phyloP scores from a whole-genome alignment of 2,113 vertebrate genomes.

The Nothobranchius furzeri region DNA sequence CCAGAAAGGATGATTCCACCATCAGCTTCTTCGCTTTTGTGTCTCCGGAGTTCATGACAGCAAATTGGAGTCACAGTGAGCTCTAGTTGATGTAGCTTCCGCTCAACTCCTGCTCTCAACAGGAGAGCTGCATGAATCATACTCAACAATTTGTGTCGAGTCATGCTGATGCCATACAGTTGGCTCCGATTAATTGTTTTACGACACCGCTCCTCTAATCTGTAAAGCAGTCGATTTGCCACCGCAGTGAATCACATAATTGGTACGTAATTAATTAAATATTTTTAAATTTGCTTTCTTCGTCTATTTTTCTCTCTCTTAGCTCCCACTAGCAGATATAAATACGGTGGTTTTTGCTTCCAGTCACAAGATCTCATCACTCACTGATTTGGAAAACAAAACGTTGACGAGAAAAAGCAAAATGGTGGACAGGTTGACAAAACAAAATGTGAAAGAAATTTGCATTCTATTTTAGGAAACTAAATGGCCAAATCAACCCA shows the following conservation, averaged over 20 bases:
- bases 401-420: neutral
- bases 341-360: neutral
- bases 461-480: too few relatives aligned
- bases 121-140: conserved; percentile 6
- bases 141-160: conserved; percentile 2
- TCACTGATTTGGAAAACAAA: neutral
- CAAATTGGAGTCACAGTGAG: conserved; percentile 37
- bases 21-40: conserved; percentile 4
- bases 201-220: neutral
- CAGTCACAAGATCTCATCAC: neutral
- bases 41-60: conserved; percentile 37
- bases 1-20: conserved; percentile 1
- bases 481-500: too few relatives aligned
- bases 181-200: conserved; percentile 12
- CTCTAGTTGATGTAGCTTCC: neutral
- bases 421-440: neutral
- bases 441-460: neutral
- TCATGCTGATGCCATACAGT: neutral
- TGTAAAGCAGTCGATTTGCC: neutral
- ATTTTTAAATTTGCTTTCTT: neutral
- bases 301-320: neutral
- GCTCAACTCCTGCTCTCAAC: conserved; percentile 6
- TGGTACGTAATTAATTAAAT: conserved; percentile 1
- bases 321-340: neutral
- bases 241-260: neutral